A percentile compares a stretch with the other conserved stretches of the same genome.
Evolutionary conservation across 1,140 invertebrate genomes (phyloP).

Genomic region (Leptopilina clavipes): DNA sequence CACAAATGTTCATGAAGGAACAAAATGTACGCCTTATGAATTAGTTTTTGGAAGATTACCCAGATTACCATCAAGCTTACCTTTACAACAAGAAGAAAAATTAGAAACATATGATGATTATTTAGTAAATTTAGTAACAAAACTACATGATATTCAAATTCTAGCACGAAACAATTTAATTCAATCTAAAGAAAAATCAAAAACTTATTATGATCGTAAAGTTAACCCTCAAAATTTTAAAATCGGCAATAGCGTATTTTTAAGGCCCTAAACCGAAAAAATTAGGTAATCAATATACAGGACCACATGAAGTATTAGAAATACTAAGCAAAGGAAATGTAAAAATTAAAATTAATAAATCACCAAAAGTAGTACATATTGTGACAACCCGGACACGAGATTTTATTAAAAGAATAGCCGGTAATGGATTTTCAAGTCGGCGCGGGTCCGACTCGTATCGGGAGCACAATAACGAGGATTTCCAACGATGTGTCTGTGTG

Average conservation of each 20-base stretch:
- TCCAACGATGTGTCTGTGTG: no score
- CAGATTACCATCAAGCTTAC: constrained; percentile 33
- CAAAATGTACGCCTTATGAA: constrained; percentile 48
- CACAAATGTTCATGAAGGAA: no score
- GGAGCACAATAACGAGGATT: no score
- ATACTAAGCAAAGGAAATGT: constrained; percentile 41
- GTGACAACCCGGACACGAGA: no score
- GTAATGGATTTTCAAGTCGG: no score
- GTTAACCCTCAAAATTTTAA: constrained; percentile 28
- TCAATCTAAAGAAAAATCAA: constrained; percentile 41
- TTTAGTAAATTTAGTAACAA: no score
- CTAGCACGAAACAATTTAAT: constrained; percentile 39
- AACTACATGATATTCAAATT: constrained; percentile 41
- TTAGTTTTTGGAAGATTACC: no score
- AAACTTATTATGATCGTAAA: no score
- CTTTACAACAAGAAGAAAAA: constrained; percentile 23
- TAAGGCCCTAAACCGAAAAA: constrained; percentile 39
- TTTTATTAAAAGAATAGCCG: no score
- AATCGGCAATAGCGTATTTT: constrained; percentile 36
- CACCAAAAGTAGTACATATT: neutral
- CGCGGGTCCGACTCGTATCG: no score
- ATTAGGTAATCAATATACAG: constrained; percentile 13
- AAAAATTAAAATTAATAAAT: constrained; percentile 6
- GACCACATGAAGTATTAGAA: no score
- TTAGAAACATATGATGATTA: no score